Conservation (phyloP, 2,888 invertebrate species). For the Vanessa cardui region DNA sequence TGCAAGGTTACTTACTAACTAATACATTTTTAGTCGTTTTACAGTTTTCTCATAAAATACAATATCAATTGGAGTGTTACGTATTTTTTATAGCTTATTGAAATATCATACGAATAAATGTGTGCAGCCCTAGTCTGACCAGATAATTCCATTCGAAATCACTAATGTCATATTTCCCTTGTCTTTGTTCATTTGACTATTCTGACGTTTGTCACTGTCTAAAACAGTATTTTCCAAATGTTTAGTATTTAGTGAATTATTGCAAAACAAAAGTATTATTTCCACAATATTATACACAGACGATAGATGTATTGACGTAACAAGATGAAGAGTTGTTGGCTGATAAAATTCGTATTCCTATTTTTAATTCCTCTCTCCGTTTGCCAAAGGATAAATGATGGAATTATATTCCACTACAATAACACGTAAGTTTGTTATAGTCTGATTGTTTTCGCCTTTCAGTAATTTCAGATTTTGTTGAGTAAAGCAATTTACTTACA, state of each 20-base stretch:
- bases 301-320: slow-evolving; percentile 17
- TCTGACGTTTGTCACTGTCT: slow-evolving; percentile 1
- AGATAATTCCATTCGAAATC: too few relatives aligned
- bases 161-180: too few relatives aligned
- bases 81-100: too few relatives aligned
- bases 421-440: slow-evolving; percentile 66
- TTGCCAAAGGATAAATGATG: slow-evolving; percentile 45
- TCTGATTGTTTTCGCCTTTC: not conserved
- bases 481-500: too few relatives aligned
- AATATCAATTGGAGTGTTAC: too few relatives aligned
- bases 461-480: not conserved
- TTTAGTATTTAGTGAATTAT: slow-evolving; percentile 2
- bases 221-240: not conserved
- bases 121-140: too few relatives aligned
- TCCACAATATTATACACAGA: slow-evolving; percentile 2
- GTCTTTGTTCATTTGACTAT: too few relatives aligned
- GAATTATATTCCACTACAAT: slow-evolving; percentile 72
- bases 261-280: slow-evolving; percentile 13
- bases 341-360: slow-evolving; percentile 16
- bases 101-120: too few relatives aligned
- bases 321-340: slow-evolving; percentile 28
- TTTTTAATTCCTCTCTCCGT: slow-evolving; percentile 17
- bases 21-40: too few relatives aligned
- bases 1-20: too few relatives aligned
- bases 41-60: too few relatives aligned